phyloP scores from a whole-genome alignment of 2,113 vertebrate genomes.

The Ploceus nigricollis region DNA sequence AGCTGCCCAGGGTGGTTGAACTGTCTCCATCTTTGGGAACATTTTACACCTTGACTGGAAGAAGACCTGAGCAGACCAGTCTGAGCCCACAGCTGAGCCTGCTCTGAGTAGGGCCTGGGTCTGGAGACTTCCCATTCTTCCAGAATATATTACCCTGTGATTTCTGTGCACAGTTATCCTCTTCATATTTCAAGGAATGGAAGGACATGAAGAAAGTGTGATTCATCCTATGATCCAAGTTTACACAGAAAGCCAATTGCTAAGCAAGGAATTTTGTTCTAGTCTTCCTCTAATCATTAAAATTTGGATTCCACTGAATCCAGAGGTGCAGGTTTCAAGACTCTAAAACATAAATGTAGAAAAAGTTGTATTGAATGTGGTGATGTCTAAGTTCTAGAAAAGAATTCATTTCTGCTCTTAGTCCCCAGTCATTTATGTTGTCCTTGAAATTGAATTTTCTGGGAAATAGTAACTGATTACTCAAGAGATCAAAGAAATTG shows the following conservation, averaged over 20 bases:
- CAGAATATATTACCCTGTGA: not conserved
- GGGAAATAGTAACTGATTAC: not conserved
- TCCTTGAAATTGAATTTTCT: not conserved
- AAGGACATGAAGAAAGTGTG: not conserved
- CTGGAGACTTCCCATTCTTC: not conserved
- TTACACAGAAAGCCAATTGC: not conserved
- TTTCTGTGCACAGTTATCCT: not conserved
- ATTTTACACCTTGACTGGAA: fast-evolving
- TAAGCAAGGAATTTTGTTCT: not conserved
- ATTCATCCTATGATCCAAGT: not conserved
- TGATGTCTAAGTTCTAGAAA: not conserved
- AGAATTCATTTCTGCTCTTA: not conserved
- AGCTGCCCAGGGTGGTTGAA: fast-evolving
- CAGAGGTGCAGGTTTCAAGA: not conserved
- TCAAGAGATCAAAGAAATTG: not conserved
- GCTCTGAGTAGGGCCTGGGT: not conserved
- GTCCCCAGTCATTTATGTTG: not conserved
- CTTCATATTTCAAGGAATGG: not conserved
- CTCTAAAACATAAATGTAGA: not conserved
- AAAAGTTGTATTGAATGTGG: not conserved
- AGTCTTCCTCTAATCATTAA: not conserved
- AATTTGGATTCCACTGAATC: not conserved
- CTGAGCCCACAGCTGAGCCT: not conserved
- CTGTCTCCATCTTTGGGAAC: fast-evolving
- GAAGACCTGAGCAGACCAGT: not conserved